Evolutionary conservation across 2,113 vertebrate species (phyloP).

Genomic region (Carlito syrichta): DNA sequence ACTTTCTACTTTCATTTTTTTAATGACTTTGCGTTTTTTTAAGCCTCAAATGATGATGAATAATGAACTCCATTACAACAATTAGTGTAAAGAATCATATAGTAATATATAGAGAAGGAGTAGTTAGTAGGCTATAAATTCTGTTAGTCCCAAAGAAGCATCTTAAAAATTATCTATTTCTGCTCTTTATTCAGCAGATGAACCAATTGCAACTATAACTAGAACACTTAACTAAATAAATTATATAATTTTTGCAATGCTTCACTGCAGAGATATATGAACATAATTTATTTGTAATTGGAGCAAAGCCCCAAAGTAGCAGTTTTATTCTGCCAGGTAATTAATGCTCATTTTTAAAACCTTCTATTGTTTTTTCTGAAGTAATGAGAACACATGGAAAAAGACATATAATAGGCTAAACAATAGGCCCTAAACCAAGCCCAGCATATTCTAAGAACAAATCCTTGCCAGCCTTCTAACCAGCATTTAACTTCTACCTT

Average conservation of each 20-base stretch:
- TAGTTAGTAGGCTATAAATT: background rate
- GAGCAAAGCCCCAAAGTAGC: constrained; percentile 8
- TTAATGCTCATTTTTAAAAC: constrained; percentile 48
- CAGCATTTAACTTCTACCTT: background rate
- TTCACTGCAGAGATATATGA: constrained; percentile 13
- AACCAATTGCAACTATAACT: background rate
- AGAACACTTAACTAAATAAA: constrained; percentile 33
- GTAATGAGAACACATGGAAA: background rate
- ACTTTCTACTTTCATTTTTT: background rate
- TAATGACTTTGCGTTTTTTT: background rate
- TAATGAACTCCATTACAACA: background rate
- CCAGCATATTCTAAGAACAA: background rate
- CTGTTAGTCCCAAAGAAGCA: background rate
- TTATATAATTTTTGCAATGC: constrained; percentile 2
- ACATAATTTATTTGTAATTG: constrained; percentile 25
- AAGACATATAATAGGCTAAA: background rate
- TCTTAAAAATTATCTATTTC: background rate
- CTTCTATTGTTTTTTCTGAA: constrained; percentile 25
- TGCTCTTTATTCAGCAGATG: background rate
- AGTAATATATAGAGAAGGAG: background rate
- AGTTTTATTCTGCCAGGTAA: constrained; percentile 47
- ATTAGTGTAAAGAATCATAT: background rate
- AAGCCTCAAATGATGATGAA: background rate
- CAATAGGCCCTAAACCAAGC: background rate
- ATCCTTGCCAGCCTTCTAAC: background rate